A percentile compares a stretch with the other conserved stretches of the same genome.
phyloP scores from a whole-genome alignment of 2,888 invertebrate species.

The Hylaea fasciaria region DNA sequence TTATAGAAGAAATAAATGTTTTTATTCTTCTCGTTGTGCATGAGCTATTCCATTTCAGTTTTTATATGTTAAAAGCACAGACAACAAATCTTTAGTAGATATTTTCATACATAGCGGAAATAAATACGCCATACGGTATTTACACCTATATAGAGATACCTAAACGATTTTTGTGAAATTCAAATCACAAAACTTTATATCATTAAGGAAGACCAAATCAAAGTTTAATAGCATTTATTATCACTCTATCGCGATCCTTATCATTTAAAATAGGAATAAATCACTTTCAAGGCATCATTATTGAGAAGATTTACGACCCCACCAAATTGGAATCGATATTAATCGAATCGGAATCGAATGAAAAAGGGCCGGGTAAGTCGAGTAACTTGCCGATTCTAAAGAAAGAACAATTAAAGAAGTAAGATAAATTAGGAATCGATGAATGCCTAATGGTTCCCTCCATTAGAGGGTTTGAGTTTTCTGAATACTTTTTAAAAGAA shows the following conservation, averaged over 20 bases:
- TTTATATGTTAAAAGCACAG: no score
- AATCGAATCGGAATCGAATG: constrained; percentile 51
- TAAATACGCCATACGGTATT: no score
- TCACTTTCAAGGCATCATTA: constrained; percentile 45
- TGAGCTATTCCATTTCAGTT: no score
- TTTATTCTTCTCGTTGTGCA: no score
- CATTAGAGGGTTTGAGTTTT: constrained; percentile 79
- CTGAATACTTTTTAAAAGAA: constrained; percentile 66
- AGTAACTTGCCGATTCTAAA: constrained; percentile 69
- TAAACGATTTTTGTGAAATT: no score
- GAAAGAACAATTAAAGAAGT: constrained; percentile 76
- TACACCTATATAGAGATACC: no score
- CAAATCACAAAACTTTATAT: constrained; percentile 5
- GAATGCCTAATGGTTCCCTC: constrained; percentile 79
- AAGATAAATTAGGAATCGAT: constrained; percentile 82
- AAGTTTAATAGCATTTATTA: constrained; percentile 20
- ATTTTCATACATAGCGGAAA: no score
- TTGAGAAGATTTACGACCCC: constrained; percentile 65
- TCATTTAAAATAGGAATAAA: constrained; percentile 48
- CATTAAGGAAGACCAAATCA: constrained; percentile 21
- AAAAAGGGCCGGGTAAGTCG: constrained; percentile 52
- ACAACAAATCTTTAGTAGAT: no score
- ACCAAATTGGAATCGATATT: constrained; percentile 63
- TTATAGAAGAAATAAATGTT: no score
- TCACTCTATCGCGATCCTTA: constrained; percentile 31